These are phyloP conservation scores for Apamea sordens DNA, from an alignment of 2,888 invertebrate species.

Conservation along the genomic window DNA sequence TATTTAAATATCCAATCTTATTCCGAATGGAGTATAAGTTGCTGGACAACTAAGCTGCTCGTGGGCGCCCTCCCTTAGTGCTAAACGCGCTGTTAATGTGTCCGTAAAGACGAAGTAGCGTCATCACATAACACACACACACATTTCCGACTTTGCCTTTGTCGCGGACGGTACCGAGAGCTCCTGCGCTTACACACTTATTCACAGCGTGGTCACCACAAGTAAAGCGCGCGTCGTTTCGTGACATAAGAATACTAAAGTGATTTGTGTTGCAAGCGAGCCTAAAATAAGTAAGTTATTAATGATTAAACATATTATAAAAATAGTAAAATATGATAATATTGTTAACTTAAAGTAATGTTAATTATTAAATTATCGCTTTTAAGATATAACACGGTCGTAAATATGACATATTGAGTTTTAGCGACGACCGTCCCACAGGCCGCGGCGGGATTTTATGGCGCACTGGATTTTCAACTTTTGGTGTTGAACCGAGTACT, in stretches of 20 bases:
- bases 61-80: no score
- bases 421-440: no score
- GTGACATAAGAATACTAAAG: background rate
- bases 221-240: background rate
- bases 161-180: background rate
- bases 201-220: background rate
- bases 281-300: slow-evolving; percentile 42
- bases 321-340: slow-evolving; percentile 33
- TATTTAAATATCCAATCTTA: no score
- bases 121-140: background rate
- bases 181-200: background rate
- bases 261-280: background rate
- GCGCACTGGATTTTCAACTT: background rate
- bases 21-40: no score
- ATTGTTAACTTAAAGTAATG: slow-evolving; percentile 25
- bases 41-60: no score
- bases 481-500: no score
- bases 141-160: background rate
- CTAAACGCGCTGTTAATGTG: background rate
- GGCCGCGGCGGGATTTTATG: no score
- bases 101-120: background rate
- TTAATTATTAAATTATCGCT: background rate
- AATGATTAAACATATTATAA: slow-evolving; percentile 17
- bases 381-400: background rate
- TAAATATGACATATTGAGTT: background rate